Evolutionary conservation across 2,113 vertebrate species (phyloP), one percentile per base, ranked within the genome.

Genomic region (Phrynosoma blainvillii): DNA sequence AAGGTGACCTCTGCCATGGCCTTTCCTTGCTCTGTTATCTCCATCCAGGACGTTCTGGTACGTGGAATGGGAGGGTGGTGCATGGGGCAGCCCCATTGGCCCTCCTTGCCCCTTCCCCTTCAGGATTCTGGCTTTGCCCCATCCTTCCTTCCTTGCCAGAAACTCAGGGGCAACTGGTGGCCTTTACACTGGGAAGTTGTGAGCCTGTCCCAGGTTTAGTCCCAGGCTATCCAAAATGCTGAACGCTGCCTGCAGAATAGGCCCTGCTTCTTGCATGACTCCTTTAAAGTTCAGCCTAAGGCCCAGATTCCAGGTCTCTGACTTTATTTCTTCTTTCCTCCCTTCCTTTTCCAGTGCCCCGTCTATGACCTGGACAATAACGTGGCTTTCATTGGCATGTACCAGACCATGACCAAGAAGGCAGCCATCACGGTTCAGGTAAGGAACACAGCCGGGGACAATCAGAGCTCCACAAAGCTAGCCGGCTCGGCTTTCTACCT

Each of bases 291-390:
- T 47, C 47, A 47, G 47, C 5, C 47, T 47, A 47, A 47, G 5
- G 7, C 7, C 47, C 47, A 47, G 47, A 47, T 6, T 47, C 47
- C 47, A 47, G 47, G 47, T 4, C 47, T 14, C 59, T 16, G 3
- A 62, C 18, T 4, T 18, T 62, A 62, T 4, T 16, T 14, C 59
- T 4, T 5, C 32, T 13, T 16, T n/a, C 79, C 77, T 36, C 7
- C 56, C 21, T 32, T 4, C 11, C 52, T 36, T 25, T 21, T 0
- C 0, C 87, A 99, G 99, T 99, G 99, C 87, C 99, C 99, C 0
- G 99, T 99, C 79, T 99, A 98, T 0, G 99, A 99, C 91, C 94
- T 99, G 87, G 99, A 99, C 96, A 99, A 99, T 96, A 99, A 99
- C 0, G 99, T 99, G 88, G 98, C 98, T 88, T 99, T 99, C 94